Evolutionary conservation across 1,140 invertebrate species (phyloP).

Genomic region (Drosophila gunungcola): DNA sequence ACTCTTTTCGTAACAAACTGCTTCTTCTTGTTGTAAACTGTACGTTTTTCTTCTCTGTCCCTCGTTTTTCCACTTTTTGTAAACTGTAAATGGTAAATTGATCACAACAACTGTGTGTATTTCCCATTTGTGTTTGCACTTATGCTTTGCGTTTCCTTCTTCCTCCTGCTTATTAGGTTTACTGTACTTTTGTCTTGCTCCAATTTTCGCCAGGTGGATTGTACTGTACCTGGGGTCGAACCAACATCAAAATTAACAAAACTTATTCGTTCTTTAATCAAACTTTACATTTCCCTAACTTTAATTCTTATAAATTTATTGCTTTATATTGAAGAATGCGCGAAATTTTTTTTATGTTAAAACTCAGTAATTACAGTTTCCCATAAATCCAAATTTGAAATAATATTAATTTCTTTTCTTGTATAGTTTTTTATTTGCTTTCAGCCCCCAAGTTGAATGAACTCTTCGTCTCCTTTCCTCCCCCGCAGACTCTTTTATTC

Average conservation of each 20-base stretch:
- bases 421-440: not conserved
- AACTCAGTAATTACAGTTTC: too few species aligned
- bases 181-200: conserved; percentile 9
- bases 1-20: conserved; percentile 81
- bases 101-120: conserved; percentile 41
- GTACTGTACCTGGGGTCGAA: conserved; percentile 25
- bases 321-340: too few species aligned
- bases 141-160: conserved; percentile 27
- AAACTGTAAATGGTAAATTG: conserved; percentile 48
- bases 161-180: conserved; percentile 3
- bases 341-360: too few species aligned
- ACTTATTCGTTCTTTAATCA: too few species aligned
- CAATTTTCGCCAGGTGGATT: conserved; percentile 20
- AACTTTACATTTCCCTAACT: too few species aligned
- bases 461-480: conserved; percentile 36
- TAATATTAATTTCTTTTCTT: too few species aligned
- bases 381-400: too few species aligned
- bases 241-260: conserved; percentile 58
- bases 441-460: conserved; percentile 52
- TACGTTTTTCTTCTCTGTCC: conserved; percentile 30
- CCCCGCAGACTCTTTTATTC: not conserved
- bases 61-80: conserved; percentile 21
- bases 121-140: conserved; percentile 50
- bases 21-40: conserved; percentile 71
- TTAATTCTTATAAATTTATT: too few species aligned